Base-by-base conservation (phyloP, 2,113 vertebrate genomes). In the Sander vitreus region DNA sequence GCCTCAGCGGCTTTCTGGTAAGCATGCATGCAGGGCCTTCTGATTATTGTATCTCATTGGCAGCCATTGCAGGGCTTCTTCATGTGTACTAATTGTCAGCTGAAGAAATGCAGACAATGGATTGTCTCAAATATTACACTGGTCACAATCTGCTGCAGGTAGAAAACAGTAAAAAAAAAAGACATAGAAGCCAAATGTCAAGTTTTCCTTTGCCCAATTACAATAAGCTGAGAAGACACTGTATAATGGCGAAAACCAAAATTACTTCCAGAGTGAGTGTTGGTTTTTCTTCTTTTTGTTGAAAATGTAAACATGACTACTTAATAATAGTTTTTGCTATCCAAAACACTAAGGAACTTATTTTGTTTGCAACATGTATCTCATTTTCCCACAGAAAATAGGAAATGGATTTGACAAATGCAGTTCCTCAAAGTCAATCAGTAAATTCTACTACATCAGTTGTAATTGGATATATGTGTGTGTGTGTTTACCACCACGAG, bases 41-140 rank as follows among this genome's bases (percentile, higher is more conserved):
- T 86, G 33, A 86, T 89, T 82, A 77, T 78, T 81, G 63, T 51
- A 59, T 83, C 88, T 84, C 73, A 65, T 60, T 86, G 87, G 88
- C 83, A 88, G 67, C 30, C n/a, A 53, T 64, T 50, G 60, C 53
- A 36, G 43, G 12, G 47, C 43, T 43, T 50, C 59, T 79, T 83
- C 81, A 80, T 77, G 82, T 85, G 88, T 54, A 19, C 60, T 84
- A 89, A 92, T 89, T 89, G 80, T 76, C 60, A 30, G 67, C 78
- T 78, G 78, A 71, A 90, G 68, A 77, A 70, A 73, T 16, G 5
- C 36, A 71, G 25, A 89, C 75, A 86, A 87, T 87, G 57, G 84
- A 79, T 79, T 47, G 57, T 64, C 47, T 80, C 36, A 67, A 57
- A 79, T 65, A 66, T 75, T 43, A 74, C 66, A 73, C 54, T 69